phyloP scores from a whole-genome alignment of 2,888 invertebrate species.

The Cephus pulcher region DNA sequence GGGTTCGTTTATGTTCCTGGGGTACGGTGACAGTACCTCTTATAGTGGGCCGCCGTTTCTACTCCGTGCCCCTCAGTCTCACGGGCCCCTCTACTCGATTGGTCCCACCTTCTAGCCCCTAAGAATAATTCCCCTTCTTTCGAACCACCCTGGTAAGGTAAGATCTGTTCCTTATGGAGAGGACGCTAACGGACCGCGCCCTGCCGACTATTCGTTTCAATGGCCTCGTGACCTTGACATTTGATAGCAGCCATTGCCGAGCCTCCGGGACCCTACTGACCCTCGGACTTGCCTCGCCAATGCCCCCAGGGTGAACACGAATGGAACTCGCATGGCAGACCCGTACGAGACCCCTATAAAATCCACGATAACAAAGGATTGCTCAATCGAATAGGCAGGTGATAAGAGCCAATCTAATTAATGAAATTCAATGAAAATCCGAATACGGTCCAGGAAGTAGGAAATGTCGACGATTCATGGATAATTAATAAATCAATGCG shows the following conservation, averaged over 20 bases:
- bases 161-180: constrained; percentile 14
- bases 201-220: constrained; percentile 16
- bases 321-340: background rate
- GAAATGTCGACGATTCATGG: background rate
- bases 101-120: background rate
- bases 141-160: background rate
- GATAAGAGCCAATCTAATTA: background rate
- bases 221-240: constrained; percentile 31
- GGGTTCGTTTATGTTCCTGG: constrained; percentile 58
- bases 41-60: constrained; percentile 48
- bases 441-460: background rate
- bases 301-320: background rate
- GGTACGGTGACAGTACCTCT: constrained; percentile 60
- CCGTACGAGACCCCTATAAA: background rate
- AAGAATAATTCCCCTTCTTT: background rate
- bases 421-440: background rate
- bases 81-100: constrained; percentile 47
- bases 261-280: constrained; percentile 15
- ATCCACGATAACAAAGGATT: background rate
- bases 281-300: background rate
- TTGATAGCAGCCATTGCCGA: constrained; percentile 14
- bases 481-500: background rate
- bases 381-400: background rate
- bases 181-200: constrained; percentile 29
- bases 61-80: constrained; percentile 26